Conservation (phyloP, 2,797 vertebrate species). For the Dromococcyx pavoninus region DNA sequence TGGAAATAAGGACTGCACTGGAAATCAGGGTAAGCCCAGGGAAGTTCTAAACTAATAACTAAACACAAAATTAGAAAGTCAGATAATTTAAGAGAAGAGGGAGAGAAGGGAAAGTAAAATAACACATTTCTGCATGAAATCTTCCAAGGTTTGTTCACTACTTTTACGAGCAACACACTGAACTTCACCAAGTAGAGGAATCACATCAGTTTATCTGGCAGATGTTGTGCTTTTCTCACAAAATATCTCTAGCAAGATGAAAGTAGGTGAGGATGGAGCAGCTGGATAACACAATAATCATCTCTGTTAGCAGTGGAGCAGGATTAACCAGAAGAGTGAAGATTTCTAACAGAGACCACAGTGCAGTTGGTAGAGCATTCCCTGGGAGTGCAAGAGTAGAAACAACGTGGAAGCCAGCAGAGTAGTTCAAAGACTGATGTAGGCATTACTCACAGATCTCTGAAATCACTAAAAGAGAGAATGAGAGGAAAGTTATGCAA, state of each 20-base stretch:
- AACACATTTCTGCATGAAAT: background rate
- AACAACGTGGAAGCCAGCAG: background rate
- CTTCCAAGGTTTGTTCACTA: background rate
- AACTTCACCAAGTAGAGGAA: background rate
- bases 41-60: background rate
- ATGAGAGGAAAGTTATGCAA: background rate
- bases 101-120: background rate
- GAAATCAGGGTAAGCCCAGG: background rate
- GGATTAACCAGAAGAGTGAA: background rate
- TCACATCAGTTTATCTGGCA: background rate
- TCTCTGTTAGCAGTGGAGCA: background rate
- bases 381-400: background rate
- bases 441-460: background rate
- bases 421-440: background rate
- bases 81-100: background rate
- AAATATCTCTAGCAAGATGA: background rate
- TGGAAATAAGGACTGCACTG: background rate
- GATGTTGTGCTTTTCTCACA: background rate
- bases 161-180: background rate
- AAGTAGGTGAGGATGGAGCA: background rate
- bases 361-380: accelerated
- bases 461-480: background rate
- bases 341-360: background rate
- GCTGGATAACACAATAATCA: background rate
- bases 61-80: background rate